A percentile compares a stretch with the other conserved stretches of the same genome.
Evolutionary conservation across 2,113 vertebrate genomes (phyloP).

Genomic region (Neotoma lepida): DNA sequence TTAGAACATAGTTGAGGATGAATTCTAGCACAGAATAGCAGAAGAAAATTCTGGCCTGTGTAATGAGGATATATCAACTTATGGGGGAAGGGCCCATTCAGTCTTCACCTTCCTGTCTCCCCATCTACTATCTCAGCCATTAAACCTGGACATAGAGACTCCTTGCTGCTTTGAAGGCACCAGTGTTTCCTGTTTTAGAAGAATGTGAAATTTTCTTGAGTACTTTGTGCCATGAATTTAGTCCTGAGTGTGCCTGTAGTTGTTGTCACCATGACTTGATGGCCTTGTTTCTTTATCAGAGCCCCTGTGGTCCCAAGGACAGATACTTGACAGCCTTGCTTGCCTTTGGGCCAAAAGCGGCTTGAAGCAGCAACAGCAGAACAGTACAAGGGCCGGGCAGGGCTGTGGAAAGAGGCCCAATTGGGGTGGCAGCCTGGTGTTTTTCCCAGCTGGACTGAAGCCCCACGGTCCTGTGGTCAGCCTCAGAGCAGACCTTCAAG

Average conservation of each 20-base stretch:
- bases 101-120: background rate
- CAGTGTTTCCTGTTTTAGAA: background rate
- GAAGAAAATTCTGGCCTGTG: background rate
- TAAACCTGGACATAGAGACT: background rate
- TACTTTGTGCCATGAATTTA: background rate
- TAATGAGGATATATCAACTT: background rate
- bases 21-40: background rate
- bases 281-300: background rate
- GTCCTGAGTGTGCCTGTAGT: background rate
- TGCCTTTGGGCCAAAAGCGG: background rate
- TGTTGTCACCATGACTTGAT: background rate
- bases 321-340: background rate
- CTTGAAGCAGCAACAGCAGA: fast-evolving
- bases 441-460: conserved; percentile 14
- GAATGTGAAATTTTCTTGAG: background rate
- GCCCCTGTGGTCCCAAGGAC: background rate
- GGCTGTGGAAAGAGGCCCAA: background rate
- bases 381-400: background rate
- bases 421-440: background rate
- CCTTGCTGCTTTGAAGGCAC: background rate
- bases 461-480: conserved; percentile 21
- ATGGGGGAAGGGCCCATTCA: background rate
- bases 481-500: conserved; percentile 19
- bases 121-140: background rate
- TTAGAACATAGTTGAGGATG: background rate